Evolutionary conservation across 2,797 vertebrate genomes (phyloP), one percentile per base, ranked within the genome.

Genomic region (Coranthus polyacanthus): DNA sequence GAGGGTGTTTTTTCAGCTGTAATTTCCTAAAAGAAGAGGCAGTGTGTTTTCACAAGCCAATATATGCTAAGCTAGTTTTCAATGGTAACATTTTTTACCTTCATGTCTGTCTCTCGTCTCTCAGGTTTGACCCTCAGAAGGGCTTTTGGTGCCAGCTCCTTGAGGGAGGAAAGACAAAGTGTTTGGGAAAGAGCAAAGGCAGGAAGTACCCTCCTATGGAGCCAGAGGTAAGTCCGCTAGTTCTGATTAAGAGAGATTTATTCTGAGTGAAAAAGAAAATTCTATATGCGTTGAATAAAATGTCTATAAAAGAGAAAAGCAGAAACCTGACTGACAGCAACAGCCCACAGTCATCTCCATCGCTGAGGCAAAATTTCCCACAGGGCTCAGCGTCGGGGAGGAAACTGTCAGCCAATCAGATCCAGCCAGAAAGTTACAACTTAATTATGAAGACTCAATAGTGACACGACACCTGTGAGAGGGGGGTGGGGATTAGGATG

Each of bases 61-160:
- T 15, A 36, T 12, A 38, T 15, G 15, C 37, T 38, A 15, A 13
- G 37, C 13, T 38, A 13, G 37, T 38, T 38, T 38, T 38, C 24
- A 26, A 26, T 3, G 24, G 3, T 26, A 26, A 56, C 24, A 34
- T 15, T 39, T 13, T 20, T 15, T 51, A 1, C 64, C 29, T 24
- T 26, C 37, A 39, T 39, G 3, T 42, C 20, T 36, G 0, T 55
- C 43, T 52, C 16, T 51, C 21, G 37, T 29, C 34, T 51, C 54
- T 24, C 68, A 99, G 98, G 84, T 99, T 99, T 84, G 96, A 98
- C 83, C 96, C 96, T 79, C 96, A 99, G 86, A 99, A 98, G 89
- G 98, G 98, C 17, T 99, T 98, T 83, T 99, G 98, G 97, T 98
- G 97, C 88, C 97, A 99, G 79, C 89, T 98, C 16, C 72, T 98